Conservation (phyloP, 2,888 invertebrate genomes). For the Graphium colonna region DNA sequence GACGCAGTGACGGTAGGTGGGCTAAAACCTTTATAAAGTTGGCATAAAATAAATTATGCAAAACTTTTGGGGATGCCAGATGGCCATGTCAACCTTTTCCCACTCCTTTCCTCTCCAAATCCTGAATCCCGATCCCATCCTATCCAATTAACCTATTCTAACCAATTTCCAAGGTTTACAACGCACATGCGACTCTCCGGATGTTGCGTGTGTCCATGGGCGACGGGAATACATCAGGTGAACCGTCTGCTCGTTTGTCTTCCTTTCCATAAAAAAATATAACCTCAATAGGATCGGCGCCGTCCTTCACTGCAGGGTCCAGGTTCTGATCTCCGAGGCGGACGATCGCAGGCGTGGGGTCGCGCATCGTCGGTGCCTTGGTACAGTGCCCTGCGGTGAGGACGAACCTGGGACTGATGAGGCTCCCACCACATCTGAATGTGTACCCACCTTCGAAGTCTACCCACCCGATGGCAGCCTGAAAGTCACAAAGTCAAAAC, state of each 20-base stretch:
- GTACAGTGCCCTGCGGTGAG: slow-evolving; percentile 82
- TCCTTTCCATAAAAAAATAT: neutral
- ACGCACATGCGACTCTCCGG: neutral
- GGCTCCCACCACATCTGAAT: slow-evolving; percentile 83
- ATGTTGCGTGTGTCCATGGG: no score
- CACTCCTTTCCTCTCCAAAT: no score
- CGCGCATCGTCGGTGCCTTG: slow-evolving; percentile 33
- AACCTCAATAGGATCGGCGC: slow-evolving; percentile 67
- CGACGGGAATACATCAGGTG: neutral
- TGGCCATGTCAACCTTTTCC: no score
- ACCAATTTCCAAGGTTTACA: slow-evolving; percentile 10
- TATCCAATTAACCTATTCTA: no score
- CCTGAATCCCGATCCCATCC: no score
- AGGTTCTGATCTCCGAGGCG: slow-evolving; percentile 81
- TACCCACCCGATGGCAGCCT: slow-evolving; percentile 62
- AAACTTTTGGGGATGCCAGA: no score
- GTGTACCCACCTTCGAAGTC: slow-evolving; percentile 43
- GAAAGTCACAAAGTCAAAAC: no score
- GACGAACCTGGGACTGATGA: slow-evolving; percentile 82
- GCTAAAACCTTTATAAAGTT: no score
- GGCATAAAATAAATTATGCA: no score
- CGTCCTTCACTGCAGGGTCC: slow-evolving; percentile 60
- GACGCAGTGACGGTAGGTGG: no score
- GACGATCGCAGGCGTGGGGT: slow-evolving; percentile 61
- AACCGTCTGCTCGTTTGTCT: neutral